Evolutionary conservation across 2,888 invertebrate genomes (phyloP).

Genomic region (Scaptomyza polygonia): DNA sequence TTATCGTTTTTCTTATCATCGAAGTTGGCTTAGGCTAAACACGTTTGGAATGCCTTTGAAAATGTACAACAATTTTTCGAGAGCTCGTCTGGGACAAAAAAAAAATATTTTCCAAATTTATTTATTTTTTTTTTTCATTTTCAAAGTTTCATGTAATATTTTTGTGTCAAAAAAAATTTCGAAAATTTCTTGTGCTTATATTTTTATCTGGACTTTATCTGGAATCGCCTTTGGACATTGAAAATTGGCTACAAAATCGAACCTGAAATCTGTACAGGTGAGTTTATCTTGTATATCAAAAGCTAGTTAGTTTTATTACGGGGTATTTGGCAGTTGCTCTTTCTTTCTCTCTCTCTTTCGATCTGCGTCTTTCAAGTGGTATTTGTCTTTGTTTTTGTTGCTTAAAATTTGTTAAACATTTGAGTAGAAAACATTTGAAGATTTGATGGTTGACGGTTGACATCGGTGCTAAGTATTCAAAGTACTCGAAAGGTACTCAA

Average conservation of each 20-base stretch:
- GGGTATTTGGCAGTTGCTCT: conserved; percentile 13
- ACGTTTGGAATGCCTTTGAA: no score
- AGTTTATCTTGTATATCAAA: background rate
- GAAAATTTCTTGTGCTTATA: no score
- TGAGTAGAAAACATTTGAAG: conserved; percentile 42
- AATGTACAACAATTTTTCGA: no score
- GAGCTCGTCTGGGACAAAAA: no score
- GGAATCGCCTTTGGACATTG: no score
- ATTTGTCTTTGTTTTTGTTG: conserved; percentile 38
- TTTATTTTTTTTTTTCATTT: no score
- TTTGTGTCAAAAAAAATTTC: no score
- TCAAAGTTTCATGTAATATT: no score
- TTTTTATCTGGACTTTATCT: no score
- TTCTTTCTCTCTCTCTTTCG: background rate
- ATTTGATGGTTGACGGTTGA: conserved; percentile 14
- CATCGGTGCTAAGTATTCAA: conserved; percentile 16
- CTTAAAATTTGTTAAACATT: conserved; percentile 60
- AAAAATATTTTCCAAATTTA: no score
- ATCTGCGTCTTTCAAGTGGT: background rate
- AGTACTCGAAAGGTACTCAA: conserved; percentile 1
- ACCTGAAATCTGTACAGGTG: no score
- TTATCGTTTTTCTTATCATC: background rate
- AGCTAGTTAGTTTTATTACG: background rate
- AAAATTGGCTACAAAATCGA: no score
- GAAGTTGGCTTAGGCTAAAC: background rate